Evolutionary conservation across 2,888 invertebrate genomes (phyloP).

Genomic region (Agelastica alni): DNA sequence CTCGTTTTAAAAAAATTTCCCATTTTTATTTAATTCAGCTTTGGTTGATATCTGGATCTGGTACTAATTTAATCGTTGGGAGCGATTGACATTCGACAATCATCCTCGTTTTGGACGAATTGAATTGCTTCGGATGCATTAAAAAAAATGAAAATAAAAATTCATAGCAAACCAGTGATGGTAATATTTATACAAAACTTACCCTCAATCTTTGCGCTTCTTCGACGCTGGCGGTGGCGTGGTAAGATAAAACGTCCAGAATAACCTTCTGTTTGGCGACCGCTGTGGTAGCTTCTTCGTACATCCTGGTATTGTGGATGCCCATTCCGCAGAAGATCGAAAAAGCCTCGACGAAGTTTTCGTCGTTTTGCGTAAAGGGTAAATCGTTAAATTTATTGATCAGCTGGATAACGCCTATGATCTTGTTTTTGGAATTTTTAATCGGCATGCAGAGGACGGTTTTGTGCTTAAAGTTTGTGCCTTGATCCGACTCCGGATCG

Average conservation of each 20-base stretch:
- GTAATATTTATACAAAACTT: slow-evolving; percentile 49
- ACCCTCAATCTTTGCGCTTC: slow-evolving; percentile 87
- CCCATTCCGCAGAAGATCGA: slow-evolving; percentile 98
- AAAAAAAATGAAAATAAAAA: no score
- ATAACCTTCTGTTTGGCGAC: slow-evolving; percentile 97
- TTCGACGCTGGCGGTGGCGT: slow-evolving; percentile 88
- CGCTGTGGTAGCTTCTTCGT: slow-evolving; percentile 91
- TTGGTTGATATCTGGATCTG: no score
- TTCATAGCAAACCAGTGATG: no score
- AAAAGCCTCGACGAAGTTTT: slow-evolving; percentile 96
- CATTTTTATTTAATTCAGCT: no score
- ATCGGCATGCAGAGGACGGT: slow-evolving; percentile 95
- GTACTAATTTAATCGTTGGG: no score
- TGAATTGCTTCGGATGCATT: no score
- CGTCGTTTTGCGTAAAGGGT: slow-evolving; percentile 92
- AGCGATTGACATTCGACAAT: no score
- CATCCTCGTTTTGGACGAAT: no score
- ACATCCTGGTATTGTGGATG: slow-evolving; percentile 96
- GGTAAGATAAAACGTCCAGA: slow-evolving; percentile 91
- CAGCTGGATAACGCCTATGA: slow-evolving; percentile 91
- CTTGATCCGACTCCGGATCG: slow-evolving; percentile 85
- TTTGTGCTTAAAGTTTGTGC: slow-evolving; percentile 81
- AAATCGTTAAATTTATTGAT: slow-evolving; percentile 92
- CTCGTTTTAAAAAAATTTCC: no score
- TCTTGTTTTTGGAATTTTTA: slow-evolving; percentile 88